Percentiles rank a stretch among this genome's conserved stretches.
Evolutionary conservation across 30 jellyfish, hydroid and myxozoan genomes (phyloP).

Genomic region (Sanderia malayensis): DNA sequence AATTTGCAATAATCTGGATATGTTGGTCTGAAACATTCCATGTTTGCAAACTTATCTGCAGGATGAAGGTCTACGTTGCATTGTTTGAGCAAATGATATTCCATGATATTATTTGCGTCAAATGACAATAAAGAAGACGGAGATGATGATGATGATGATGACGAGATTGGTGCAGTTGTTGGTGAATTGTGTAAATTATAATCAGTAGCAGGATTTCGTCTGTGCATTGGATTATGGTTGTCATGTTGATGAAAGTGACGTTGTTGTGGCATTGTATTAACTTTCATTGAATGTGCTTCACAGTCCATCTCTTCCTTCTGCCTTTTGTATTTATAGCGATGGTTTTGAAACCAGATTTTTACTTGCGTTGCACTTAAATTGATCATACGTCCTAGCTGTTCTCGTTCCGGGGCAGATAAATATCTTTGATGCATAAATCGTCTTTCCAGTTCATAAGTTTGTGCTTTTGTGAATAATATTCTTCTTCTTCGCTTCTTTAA

Average conservation of each 20-base stretch:
- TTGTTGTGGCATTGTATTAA: constrained; percentile 38
- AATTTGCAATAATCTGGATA: constrained; percentile 58
- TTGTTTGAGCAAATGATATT: constrained; percentile 24
- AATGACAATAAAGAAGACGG: background rate
- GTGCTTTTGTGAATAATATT: constrained; percentile 72
- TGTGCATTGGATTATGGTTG: background rate
- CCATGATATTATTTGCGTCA: background rate
- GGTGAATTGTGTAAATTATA: too few relatives aligned
- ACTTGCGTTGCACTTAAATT: constrained; percentile 77
- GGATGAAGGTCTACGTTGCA: constrained; percentile 39
- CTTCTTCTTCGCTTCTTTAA: constrained; percentile 68
- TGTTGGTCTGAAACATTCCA: constrained; percentile 22
- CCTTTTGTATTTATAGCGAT: constrained; percentile 70
- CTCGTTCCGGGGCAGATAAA: constrained; percentile 86
- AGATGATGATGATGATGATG: too few relatives aligned
- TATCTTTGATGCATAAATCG: constrained; percentile 77
- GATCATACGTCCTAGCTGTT: constrained; percentile 76
- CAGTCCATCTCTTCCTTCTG: constrained; percentile 71
- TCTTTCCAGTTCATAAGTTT: constrained; percentile 70
- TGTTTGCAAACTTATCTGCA: constrained; percentile 16
- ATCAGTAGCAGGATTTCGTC: background rate
- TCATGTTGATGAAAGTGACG: background rate
- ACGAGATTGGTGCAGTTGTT: too few relatives aligned
- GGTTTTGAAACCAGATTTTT: constrained; percentile 85
- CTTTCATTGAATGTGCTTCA: constrained; percentile 49